Conservation (phyloP, 2,797 vertebrate genomes). For the Gorsachius magnificus region DNA sequence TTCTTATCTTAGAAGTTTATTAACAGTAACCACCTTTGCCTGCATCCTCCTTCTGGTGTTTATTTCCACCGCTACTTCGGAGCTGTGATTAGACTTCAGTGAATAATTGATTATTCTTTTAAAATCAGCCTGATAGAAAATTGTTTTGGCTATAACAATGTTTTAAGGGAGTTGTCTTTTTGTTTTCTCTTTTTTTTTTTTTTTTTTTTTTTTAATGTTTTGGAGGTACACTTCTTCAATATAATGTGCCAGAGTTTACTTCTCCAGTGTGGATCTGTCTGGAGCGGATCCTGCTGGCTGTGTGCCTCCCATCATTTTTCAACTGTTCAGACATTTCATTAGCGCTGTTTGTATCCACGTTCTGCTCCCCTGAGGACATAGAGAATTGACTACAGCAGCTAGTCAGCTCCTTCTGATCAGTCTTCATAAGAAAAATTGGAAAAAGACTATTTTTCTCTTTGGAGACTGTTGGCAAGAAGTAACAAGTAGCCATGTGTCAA, state of each 20-base stretch:
- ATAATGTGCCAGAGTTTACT: neutral
- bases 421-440: neutral
- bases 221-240: neutral
- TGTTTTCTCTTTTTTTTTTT: neutral
- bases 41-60: neutral
- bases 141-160: neutral
- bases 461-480: neutral
- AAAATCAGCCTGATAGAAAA: neutral
- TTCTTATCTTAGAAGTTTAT: neutral
- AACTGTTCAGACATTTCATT: neutral
- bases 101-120: neutral
- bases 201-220: neutral
- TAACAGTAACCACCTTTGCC: neutral
- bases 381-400: neutral
- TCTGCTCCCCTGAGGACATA: neutral
- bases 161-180: neutral
- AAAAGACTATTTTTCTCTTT: neutral
- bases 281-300: neutral
- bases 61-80: neutral
- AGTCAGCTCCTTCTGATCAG: neutral
- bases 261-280: neutral
- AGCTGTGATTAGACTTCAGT: neutral
- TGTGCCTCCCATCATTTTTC: neutral
- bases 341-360: neutral
- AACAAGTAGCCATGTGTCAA: neutral